These are phyloP conservation scores for Tipula lateralis DNA, from an alignment of 2,888 invertebrate genomes.

Conservation along the genomic window DNA sequence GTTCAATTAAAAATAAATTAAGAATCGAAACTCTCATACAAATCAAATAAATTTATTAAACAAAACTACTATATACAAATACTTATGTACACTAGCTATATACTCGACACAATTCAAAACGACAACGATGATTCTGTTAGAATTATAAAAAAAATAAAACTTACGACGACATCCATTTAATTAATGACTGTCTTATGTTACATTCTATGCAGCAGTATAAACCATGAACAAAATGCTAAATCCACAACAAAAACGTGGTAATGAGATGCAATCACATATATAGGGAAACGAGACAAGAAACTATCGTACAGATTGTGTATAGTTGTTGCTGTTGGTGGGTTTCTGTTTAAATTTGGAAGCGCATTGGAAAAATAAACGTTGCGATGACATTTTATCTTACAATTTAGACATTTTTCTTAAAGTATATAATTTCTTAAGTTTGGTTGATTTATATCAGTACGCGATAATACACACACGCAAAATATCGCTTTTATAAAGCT, in stretches of 20 bases:
- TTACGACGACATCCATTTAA: slow-evolving; percentile 15
- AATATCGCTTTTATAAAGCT: not conserved
- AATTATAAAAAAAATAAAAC: not conserved
- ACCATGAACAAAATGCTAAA: not conserved
- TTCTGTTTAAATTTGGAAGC: slow-evolving; percentile 4
- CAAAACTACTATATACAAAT: not conserved
- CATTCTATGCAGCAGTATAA: not conserved
- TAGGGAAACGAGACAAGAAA: slow-evolving; percentile 6
- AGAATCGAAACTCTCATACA: not conserved
- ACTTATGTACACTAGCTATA: not conserved
- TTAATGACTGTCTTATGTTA: slow-evolving; percentile 24
- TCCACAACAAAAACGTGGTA: slow-evolving; percentile 6
- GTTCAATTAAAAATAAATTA: not conserved
- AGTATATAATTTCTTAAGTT: not conserved
- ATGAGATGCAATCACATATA: slow-evolving; percentile 24
- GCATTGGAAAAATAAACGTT: not conserved
- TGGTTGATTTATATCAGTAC: not conserved
- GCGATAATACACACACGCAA: not conserved
- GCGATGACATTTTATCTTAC: not conserved
- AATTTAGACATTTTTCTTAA: not conserved
- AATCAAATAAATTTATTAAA: slow-evolving; percentile 11
- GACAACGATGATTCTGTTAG: not conserved
- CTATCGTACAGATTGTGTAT: not conserved
- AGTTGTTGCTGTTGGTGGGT: not conserved
- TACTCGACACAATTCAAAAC: not conserved